Percentiles rank a stretch among this genome's conserved stretches.
Conservation (phyloP, 2,113 vertebrate genomes). For the Eubucco bourcierii region DNA sequence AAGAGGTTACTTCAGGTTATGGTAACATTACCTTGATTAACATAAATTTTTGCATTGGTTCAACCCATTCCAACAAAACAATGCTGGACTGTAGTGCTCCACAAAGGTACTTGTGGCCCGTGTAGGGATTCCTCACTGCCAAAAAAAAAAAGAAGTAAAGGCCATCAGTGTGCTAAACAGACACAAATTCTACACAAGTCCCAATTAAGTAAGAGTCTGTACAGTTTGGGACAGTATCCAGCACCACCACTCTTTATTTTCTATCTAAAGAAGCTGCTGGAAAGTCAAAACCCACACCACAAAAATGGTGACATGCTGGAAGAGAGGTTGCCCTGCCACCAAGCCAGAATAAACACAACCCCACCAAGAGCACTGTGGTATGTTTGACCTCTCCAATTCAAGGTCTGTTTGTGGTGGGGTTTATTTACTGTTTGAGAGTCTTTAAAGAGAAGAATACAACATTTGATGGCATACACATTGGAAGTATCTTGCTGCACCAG, state of each 20-base stretch:
- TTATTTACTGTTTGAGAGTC: neutral
- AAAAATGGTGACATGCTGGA: neutral
- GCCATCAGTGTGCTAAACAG: neutral
- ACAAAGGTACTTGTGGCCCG: constrained; percentile 94
- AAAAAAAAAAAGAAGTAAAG: constrained; percentile 36
- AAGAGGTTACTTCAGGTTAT: neutral
- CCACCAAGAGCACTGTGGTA: neutral
- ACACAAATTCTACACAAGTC: neutral
- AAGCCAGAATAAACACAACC: neutral
- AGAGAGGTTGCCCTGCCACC: neutral
- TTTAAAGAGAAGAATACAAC: neutral
- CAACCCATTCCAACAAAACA: constrained; percentile 96
- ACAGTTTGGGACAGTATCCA: neutral
- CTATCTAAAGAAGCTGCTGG: neutral
- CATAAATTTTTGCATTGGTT: constrained; percentile 99
- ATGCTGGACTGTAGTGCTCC: constrained; percentile 97
- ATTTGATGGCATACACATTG: neutral
- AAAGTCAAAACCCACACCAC: neutral
- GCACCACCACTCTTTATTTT: neutral
- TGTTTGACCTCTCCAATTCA: neutral
- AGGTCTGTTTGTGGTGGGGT: neutral
- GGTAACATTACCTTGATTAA: constrained; percentile 89
- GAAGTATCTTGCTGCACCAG: neutral
- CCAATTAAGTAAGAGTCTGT: neutral
- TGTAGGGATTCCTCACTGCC: constrained; percentile 95